Percentiles rank a stretch among this genome's conserved stretches.
phyloP scores from a whole-genome alignment of 2,113 vertebrate species.

The Sarotherodon lohbergeri region DNA sequence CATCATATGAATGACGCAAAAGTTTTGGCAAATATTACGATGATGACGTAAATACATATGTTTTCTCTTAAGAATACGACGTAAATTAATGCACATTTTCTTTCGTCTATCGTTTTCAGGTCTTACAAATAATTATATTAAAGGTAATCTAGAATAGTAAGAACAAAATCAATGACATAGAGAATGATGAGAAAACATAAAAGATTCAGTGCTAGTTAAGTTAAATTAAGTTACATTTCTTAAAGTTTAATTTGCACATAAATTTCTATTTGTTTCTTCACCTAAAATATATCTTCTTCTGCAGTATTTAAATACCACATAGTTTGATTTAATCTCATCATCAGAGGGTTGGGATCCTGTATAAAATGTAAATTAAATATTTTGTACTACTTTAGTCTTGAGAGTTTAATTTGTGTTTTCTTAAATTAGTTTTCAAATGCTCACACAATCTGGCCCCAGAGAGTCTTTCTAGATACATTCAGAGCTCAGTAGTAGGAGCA shows the following conservation, averaged over 20 bases:
- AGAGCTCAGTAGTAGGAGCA: background rate
- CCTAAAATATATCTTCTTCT: fast-evolving
- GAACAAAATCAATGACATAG: background rate
- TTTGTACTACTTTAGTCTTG: background rate
- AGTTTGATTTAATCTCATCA: background rate
- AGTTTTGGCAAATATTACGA: background rate
- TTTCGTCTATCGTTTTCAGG: fast-evolving
- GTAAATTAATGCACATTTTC: background rate
- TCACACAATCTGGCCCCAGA: background rate
- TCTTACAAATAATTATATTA: background rate
- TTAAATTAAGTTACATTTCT: background rate
- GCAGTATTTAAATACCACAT: background rate
- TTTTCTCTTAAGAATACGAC: background rate
- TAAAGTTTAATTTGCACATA: background rate
- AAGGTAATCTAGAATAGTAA: background rate
- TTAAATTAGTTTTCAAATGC: background rate
- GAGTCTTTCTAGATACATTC: background rate
- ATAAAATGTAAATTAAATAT: background rate
- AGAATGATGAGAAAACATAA: background rate
- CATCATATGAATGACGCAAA: background rate
- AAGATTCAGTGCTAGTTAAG: background rate
- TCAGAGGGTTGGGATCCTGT: background rate
- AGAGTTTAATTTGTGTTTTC: background rate
- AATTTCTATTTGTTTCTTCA: background rate
- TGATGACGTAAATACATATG: background rate